Percentiles rank a stretch among this genome's conserved stretches.
These are phyloP conservation scores for Plagodis pulveraria DNA, from an alignment of 2,888 invertebrate species.

Conservation along the genomic window DNA sequence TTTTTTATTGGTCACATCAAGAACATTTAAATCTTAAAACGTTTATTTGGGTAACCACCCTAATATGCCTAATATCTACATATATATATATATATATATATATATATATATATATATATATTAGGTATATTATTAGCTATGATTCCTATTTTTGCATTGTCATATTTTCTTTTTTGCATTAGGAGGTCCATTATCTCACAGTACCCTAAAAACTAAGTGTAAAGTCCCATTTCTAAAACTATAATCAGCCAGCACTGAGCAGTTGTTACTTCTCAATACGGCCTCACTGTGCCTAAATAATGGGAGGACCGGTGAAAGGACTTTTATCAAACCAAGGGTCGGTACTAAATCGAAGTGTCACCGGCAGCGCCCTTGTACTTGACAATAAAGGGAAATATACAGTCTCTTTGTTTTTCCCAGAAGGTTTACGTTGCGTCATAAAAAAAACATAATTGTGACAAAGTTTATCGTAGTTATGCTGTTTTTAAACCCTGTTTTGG, in stretches of 20 bases:
- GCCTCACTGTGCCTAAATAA: conserved; percentile 57
- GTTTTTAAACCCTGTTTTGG: conserved; percentile 18
- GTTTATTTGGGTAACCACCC: too few relatives aligned
- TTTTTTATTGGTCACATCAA: too few relatives aligned
- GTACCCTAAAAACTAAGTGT: too few relatives aligned
- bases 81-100: too few relatives aligned
- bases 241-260: not conserved
- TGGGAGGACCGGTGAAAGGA: conserved; percentile 65
- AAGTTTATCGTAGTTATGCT: conserved; percentile 32
- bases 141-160: too few relatives aligned
- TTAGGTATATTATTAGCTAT: too few relatives aligned
- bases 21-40: too few relatives aligned
- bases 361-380: conserved; percentile 67
- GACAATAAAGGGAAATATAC: conserved; percentile 74
- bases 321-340: conserved; percentile 77
- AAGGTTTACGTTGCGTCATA: conserved; percentile 39
- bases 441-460: conserved; percentile 40
- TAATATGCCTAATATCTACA: too few relatives aligned
- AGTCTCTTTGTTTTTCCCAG: conserved; percentile 66
- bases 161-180: too few relatives aligned
- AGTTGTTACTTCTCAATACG: conserved; percentile 21
- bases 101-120: too few relatives aligned
- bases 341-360: conserved; percentile 81
- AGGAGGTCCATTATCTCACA: too few relatives aligned
- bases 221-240: too few relatives aligned